Base-by-base conservation (phyloP, 2,797 vertebrate genomes). In the Masticophis lateralis region DNA sequence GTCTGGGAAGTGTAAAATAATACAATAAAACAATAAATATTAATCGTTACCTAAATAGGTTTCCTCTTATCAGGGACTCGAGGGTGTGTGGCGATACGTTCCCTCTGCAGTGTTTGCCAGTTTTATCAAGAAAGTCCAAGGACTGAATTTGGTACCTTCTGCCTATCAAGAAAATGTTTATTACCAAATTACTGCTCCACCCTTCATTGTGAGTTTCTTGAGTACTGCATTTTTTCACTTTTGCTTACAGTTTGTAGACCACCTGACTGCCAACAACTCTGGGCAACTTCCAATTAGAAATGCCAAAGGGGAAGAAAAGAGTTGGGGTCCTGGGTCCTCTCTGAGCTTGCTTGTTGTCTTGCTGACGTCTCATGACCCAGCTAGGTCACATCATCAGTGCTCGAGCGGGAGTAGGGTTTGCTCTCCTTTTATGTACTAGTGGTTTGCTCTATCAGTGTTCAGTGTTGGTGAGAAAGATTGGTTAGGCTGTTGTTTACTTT, bases 221-320 rank as follows among this genome's bases (percentile, higher is more conserved):
- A 37, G n/a, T 1, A 6, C 14, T 0, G 0, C n/a, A 0, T 74
- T 74, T 18, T 2, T 37, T 16, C n/a, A 18, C 18, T 69, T 16
- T 13, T 32, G n/a, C n/a, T n/a, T 74, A 74, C n/a, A 37, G n/a
- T 74, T 74, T 74, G 7, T 37, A 74, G n/a, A 32, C 66, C n/a
- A 32, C 6, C 1, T 32, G 13, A 32, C 5, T 69, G n/a, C 66
- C 66, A 74, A 37, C n/a, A 3, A 32, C 66, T 18, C 14, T 74
- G 66, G n/a, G 2, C 66, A 69, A n/a, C 2, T 16, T 69, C 32
- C 14, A 32, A 18, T 32, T 32, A 32, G n/a, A 32, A 32, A 69
- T 32, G 14, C 16, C 63, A 14, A 32, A 69, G 6, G n/a, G n/a
- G 5, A 18, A 32, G 4, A 32, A 18, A 28, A 28, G 61, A 13